phyloP scores from a whole-genome alignment of 2,113 vertebrate species.

The Sporophila hypoxantha region DNA sequence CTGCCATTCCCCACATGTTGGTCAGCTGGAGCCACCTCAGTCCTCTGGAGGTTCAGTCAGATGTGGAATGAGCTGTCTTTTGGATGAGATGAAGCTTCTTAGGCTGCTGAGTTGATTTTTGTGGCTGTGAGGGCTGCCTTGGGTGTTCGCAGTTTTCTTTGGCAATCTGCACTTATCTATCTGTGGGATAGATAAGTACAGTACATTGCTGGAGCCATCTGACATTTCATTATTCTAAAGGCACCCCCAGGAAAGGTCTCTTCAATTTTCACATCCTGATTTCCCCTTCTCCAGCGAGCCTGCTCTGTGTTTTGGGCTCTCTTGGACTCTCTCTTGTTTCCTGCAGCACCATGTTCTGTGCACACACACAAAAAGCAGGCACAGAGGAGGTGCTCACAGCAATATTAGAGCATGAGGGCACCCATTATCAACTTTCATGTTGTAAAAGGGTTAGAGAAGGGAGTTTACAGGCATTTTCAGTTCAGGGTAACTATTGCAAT shows the following conservation, averaged over 20 bases:
- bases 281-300: neutral
- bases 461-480: neutral
- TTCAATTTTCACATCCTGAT: neutral
- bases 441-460: neutral
- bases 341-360: no score
- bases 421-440: neutral
- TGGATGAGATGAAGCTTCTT: neutral
- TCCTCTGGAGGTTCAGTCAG: neutral
- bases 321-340: neutral
- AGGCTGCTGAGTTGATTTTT: neutral
- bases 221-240: neutral
- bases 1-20: accelerated
- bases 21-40: neutral
- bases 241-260: neutral
- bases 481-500: neutral
- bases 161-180: neutral
- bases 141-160: neutral
- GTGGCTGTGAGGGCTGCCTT: neutral
- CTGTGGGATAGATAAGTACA: neutral
- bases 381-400: neutral
- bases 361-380: no score
- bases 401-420: neutral
- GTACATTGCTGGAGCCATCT: neutral
- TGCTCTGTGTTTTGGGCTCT: neutral
- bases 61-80: neutral